phyloP scores from a whole-genome alignment of 1,140 invertebrate genomes.

The Teleopsis dalmanni region DNA sequence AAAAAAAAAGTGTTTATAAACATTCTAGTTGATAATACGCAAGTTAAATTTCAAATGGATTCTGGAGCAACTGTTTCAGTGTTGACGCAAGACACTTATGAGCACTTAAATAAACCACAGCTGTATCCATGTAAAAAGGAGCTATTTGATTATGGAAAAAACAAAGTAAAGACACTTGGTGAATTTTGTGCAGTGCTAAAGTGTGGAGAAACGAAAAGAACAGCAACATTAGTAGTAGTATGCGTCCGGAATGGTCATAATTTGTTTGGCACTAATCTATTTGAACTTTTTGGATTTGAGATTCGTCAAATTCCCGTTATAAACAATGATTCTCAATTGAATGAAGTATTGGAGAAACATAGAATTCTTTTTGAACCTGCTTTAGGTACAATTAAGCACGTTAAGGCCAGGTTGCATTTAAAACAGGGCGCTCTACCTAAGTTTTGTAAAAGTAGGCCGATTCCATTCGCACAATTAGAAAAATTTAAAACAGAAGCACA shows the following conservation, averaged over 20 bases:
- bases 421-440: slow-evolving; percentile 4
- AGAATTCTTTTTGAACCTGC: neutral
- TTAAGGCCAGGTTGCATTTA: slow-evolving; percentile 4
- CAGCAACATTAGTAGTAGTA: neutral
- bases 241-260: neutral
- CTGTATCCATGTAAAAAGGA: too few species aligned
- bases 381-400: slow-evolving; percentile 4
- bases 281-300: slow-evolving; percentile 7
- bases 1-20: neutral
- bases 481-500: slow-evolving; percentile 24
- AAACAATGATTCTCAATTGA: neutral
- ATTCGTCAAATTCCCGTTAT: neutral
- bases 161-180: neutral
- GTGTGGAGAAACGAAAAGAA: slow-evolving; percentile 6
- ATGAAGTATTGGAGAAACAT: neutral
- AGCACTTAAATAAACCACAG: neutral
- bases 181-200: slow-evolving; percentile 3
- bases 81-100: neutral
- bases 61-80: slow-evolving; percentile 6
- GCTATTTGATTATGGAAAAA: slow-evolving; percentile 8
- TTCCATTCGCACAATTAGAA: slow-evolving; percentile 24
- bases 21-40: neutral
- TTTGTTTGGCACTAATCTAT: slow-evolving; percentile 3
- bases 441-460: slow-evolving; percentile 6
- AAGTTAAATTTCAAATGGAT: slow-evolving; percentile 6